A percentile compares a stretch with the other conserved stretches of the same genome.
These are phyloP conservation scores for Python bivittatus DNA, from an alignment of 2,113 vertebrate species.

Conservation along the genomic window DNA sequence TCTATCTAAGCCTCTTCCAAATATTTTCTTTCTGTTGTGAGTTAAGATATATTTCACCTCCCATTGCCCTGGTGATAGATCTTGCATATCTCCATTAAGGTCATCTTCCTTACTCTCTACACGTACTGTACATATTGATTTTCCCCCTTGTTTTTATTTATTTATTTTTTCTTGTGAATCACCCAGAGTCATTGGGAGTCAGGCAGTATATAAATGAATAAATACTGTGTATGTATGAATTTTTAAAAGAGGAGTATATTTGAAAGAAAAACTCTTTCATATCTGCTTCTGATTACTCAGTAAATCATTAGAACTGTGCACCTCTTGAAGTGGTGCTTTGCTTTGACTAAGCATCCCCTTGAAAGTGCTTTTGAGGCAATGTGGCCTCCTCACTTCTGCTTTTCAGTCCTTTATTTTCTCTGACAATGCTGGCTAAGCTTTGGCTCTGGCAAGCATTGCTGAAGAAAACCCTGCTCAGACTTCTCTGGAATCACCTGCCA, in stretches of 20 bases:
- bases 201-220: not conserved
- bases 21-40: not conserved
- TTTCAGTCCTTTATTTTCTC: not conserved
- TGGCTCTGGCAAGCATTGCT: not conserved
- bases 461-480: not conserved
- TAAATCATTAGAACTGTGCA: not conserved
- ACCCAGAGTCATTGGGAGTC: not conserved
- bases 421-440: not conserved
- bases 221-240: not conserved
- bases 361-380: not conserved
- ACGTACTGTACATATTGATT: not conserved
- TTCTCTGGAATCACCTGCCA: not conserved
- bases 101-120: not conserved
- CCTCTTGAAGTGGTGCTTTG: not conserved
- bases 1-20: not conserved
- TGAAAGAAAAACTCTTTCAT: not conserved
- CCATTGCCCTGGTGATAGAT: not conserved
- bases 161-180: not conserved
- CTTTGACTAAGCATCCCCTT: not conserved
- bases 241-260: not conserved
- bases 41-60: not conserved
- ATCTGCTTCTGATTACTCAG: not conserved
- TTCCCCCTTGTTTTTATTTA: not conserved
- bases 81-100: not conserved
- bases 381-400: not conserved